A percentile compares a stretch with the other conserved stretches of the same genome.
These are phyloP conservation scores for Cephalopachus bancanus DNA, from an alignment of 2,797 vertebrate genomes.

Conservation along the genomic window DNA sequence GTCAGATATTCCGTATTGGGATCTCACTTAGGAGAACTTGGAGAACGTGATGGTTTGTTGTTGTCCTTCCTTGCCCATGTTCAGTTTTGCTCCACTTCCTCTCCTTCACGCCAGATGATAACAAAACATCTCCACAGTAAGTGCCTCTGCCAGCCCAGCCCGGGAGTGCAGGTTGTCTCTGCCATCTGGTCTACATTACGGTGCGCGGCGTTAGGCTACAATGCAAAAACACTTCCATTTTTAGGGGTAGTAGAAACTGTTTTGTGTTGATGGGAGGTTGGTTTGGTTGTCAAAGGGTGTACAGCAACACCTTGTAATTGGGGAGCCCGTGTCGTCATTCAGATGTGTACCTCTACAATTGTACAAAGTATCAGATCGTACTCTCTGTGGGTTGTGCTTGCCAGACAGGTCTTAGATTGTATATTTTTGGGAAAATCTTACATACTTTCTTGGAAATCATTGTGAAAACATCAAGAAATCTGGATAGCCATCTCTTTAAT, in stretches of 20 bases:
- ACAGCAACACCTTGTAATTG: constrained; percentile 82
- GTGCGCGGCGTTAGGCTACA: constrained; percentile 71
- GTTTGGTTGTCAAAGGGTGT: constrained; percentile 70
- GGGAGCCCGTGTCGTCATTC: constrained; percentile 83
- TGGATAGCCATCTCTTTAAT: constrained; percentile 83
- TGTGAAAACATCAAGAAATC: constrained; percentile 85
- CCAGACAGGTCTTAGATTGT: constrained; percentile 85
- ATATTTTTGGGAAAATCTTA: constrained; percentile 78
- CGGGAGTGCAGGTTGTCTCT: constrained; percentile 82
- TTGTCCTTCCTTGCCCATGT: constrained; percentile 70
- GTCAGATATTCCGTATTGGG: constrained; percentile 71
- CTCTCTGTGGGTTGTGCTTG: constrained; percentile 80
- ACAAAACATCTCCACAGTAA: constrained; percentile 84
- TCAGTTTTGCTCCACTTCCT: constrained; percentile 78
- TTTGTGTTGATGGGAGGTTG: constrained; percentile 69
- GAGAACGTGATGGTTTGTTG: constrained; percentile 65
- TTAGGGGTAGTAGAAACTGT: constrained; percentile 76
- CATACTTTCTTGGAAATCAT: constrained; percentile 79
- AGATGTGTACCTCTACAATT: constrained; percentile 59
- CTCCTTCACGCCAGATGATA: constrained; percentile 61
- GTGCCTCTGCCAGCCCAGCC: constrained; percentile 88
- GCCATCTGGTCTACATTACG: constrained; percentile 83
- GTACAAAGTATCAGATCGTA: constrained; percentile 81
- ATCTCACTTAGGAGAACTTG: constrained; percentile 82
- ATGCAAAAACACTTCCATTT: constrained; percentile 71